Base-by-base conservation (phyloP, 2,113 vertebrate genomes). In the Salvator merianae region DNA sequence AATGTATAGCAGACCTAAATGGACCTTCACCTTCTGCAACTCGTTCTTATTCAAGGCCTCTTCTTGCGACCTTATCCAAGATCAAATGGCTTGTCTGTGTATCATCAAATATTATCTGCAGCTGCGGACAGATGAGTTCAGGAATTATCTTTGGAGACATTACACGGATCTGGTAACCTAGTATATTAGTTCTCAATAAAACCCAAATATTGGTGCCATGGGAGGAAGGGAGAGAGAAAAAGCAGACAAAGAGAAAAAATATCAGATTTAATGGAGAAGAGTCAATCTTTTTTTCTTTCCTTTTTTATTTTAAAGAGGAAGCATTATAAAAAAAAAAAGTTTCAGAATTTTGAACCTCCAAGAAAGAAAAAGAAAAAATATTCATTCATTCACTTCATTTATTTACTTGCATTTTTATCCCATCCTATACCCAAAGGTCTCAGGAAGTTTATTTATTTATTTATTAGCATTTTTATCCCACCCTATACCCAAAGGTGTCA, bases 21-120 rank as follows among this genome's bases (percentile, higher is more conserved):
- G 91, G 87, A 87, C 91, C 89, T 93, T 91, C 90, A 83, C 92
- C 89, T 92, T 93, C 91, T 93, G 92, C 89, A 92, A 87, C 78
- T 62, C 40, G n/a, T 91, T 93, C 91, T 86, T 81, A 16, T 81
- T 75, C 87, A 89, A 85, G 87, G 92, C 87, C 87, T 94, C 90
- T 86, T 88, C 85, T 77, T 62, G 85, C 34, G 87, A 81, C 82
- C 91, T 89, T 79, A 22, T 80, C 91, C 63, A 66, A 88, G 90
- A 92, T 92, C 92, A 88, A 88, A 75, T 38, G 74, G 24, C 68
- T 2, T 85, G 90, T 88, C 90, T 92, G 91, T 73, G 88, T 87
- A 43, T 73, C 78, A 88, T 90, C 90, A 24, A 0, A 1, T 5
- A n/a, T 70, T 84, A 85, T 88, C 90, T n/a, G 38, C 9, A 30